Evolutionary conservation across 2,888 invertebrate genomes (phyloP).

Genomic region (Brenthis daphne): DNA sequence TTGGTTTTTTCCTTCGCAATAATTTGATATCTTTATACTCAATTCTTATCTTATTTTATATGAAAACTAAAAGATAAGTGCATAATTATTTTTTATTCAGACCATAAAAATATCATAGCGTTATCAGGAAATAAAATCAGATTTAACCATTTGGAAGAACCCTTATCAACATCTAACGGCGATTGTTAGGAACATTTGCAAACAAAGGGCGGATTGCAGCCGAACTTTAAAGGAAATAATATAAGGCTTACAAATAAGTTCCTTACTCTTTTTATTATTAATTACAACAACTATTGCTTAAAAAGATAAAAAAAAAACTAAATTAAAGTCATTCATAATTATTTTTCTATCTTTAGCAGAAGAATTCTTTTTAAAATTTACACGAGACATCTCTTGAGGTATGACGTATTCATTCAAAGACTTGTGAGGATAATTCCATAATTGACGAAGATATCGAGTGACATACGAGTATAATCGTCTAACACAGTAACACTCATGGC

Average conservation of each 20-base stretch:
- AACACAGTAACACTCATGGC: too few relatives aligned
- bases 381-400: too few relatives aligned
- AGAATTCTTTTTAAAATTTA: too few relatives aligned
- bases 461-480: too few relatives aligned
- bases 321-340: too few relatives aligned
- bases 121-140: constrained; percentile 19
- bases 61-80: background rate
- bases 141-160: constrained; percentile 43
- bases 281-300: background rate
- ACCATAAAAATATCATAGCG: constrained; percentile 8
- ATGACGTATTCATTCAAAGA: too few relatives aligned
- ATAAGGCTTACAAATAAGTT: background rate
- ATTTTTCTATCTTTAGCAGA: too few relatives aligned
- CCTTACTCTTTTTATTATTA: background rate
- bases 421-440: too few relatives aligned
- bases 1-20: too few relatives aligned
- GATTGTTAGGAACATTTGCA: constrained; percentile 65
- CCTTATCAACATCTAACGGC: constrained; percentile 50
- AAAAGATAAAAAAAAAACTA: too few relatives aligned
- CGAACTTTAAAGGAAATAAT: background rate
- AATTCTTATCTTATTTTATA: constrained; percentile 3
- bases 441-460: too few relatives aligned
- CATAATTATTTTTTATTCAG: constrained; percentile 5
- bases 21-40: background rate
- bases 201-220: constrained; percentile 63